Evolutionary conservation across 2,113 vertebrate genomes (phyloP).

Genomic region (Falcunculus frontatus): DNA sequence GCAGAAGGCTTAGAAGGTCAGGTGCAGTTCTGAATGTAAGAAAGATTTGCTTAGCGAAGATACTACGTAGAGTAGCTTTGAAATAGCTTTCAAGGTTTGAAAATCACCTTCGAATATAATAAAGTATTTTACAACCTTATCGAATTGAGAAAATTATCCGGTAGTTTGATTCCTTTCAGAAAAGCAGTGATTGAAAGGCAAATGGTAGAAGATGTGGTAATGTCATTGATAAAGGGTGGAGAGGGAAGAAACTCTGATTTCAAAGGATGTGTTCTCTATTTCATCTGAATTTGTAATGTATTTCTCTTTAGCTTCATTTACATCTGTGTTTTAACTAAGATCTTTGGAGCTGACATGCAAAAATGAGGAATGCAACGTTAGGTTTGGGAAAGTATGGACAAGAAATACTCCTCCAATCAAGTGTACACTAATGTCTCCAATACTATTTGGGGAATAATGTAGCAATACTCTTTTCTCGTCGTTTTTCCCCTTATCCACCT

Average conservation of each 20-base stretch:
- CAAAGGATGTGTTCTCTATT: background rate
- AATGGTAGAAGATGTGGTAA: background rate
- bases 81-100: background rate
- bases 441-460: background rate
- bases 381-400: background rate
- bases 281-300: background rate
- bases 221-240: background rate
- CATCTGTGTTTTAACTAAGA: background rate
- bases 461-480: rapidly evolving
- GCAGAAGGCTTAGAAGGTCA: background rate
- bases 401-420: background rate
- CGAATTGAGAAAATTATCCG: background rate
- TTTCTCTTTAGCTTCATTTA: background rate
- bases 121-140: background rate
- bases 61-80: background rate
- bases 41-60: background rate
- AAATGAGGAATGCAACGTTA: background rate
- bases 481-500: background rate
- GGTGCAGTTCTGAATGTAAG: background rate
- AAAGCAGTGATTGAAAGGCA: background rate
- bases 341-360: background rate
- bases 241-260: background rate
- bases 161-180: background rate
- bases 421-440: background rate
- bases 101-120: background rate